A percentile compares a stretch with the other conserved stretches of the same genome.
Evolutionary conservation across 2,888 invertebrate species (phyloP).

Genomic region (Cartodere bifasciata): DNA sequence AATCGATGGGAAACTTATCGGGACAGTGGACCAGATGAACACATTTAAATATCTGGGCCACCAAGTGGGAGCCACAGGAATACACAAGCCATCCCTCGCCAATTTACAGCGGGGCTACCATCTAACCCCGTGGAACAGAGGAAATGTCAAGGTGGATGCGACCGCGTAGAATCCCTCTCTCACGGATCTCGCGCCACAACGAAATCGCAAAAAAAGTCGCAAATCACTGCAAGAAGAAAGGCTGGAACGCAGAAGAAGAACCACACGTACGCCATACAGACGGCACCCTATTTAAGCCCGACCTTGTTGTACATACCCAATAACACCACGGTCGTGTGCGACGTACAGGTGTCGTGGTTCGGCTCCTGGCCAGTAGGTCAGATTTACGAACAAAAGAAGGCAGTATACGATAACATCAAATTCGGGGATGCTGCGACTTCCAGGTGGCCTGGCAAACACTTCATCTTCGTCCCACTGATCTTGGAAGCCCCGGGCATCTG

Average conservation of each 20-base stretch:
- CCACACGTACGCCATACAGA: constrained; percentile 11
- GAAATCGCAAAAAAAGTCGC: constrained; percentile 6
- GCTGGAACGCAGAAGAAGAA: constrained; percentile 9
- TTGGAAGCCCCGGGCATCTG: too few relatives aligned
- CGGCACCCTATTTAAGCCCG: constrained; percentile 14
- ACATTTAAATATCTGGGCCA: constrained; percentile 3
- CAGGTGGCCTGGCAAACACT: too few relatives aligned
- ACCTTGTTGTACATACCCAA: constrained; percentile 11
- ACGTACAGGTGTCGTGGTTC: constrained; percentile 14
- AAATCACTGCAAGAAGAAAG: constrained; percentile 3
- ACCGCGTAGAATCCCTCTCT: constrained; percentile 10
- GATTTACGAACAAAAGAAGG: too few relatives aligned
- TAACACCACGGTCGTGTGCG: constrained; percentile 2
- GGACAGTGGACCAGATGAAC: not conserved
- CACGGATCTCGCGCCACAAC: constrained; percentile 13
- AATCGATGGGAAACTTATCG: not conserved
- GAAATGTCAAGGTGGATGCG: constrained; percentile 14
- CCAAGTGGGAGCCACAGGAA: not conserved
- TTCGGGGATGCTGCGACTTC: too few relatives aligned
- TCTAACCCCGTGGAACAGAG: constrained; percentile 13
- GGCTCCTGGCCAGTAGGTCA: too few relatives aligned
- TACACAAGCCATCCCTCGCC: not conserved
- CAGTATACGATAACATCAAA: too few relatives aligned
- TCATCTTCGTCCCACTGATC: too few relatives aligned
- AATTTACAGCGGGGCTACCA: constrained; percentile 13